These are phyloP conservation scores for Julus scanicus DNA, from an alignment of 2,888 invertebrate species.

Conservation along the genomic window DNA sequence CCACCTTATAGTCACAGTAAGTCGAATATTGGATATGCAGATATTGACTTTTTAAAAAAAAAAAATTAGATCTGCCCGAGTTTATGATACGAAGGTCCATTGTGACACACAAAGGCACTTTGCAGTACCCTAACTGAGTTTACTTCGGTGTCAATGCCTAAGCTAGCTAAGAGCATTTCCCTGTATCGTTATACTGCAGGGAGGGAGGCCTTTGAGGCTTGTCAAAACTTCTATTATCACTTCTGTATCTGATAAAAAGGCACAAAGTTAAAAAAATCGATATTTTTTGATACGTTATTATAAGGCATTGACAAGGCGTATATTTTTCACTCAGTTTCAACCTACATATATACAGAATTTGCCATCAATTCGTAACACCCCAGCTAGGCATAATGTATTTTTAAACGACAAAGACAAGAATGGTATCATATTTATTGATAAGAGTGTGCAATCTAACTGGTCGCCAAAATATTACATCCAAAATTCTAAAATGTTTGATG, in stretches of 20 bases:
- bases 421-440: constrained; percentile 24
- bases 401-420: constrained; percentile 36
- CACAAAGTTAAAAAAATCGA: constrained; percentile 36
- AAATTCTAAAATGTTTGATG: background rate
- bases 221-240: constrained; percentile 42
- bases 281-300: constrained; percentile 42
- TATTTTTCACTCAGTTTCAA: constrained; percentile 19
- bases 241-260: constrained; percentile 39
- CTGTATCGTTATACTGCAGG: constrained; percentile 36
- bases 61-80: constrained; percentile 13
- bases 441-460: constrained; percentile 5
- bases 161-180: constrained; percentile 36
- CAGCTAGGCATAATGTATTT: constrained; percentile 30
- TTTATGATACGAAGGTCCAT: constrained; percentile 14
- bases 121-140: constrained; percentile 21
- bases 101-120: constrained; percentile 39
- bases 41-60: background rate
- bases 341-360: background rate
- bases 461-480: constrained; percentile 5
- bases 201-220: background rate
- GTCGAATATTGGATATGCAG: background rate
- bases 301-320: constrained; percentile 2
- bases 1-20: background rate
- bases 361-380: constrained; percentile 11
- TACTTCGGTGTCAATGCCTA: constrained; percentile 9